These are phyloP conservation scores for Hypotaenidia okinawae DNA, from an alignment of 2,797 vertebrate genomes.

Conservation along the genomic window DNA sequence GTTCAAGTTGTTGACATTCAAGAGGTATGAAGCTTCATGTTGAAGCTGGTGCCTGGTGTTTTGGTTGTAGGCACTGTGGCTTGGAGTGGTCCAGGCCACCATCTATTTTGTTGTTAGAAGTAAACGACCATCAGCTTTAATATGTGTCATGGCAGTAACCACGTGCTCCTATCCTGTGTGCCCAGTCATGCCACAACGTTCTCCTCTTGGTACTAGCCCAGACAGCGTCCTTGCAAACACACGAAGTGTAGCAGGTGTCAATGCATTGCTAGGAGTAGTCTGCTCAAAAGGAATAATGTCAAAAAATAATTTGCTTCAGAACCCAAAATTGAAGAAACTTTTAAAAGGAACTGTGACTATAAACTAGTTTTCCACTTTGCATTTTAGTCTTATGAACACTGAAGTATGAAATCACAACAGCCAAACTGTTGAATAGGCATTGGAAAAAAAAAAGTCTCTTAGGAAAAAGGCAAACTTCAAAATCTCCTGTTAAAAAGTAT, in stretches of 20 bases:
- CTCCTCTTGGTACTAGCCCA: background rate
- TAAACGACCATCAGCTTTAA: background rate
- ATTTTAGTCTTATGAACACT: background rate
- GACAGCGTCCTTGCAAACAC: background rate
- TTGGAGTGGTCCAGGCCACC: background rate
- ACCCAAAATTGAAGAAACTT: background rate
- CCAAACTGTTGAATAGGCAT: background rate
- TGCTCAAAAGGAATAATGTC: background rate
- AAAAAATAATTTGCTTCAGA: background rate
- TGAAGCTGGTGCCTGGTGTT: background rate
- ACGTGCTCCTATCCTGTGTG: background rate
- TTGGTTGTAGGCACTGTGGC: background rate
- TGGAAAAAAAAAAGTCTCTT: background rate
- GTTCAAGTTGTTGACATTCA: background rate
- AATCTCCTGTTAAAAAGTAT: background rate
- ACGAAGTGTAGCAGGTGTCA: background rate
- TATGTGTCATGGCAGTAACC: background rate
- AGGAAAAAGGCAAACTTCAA: background rate
- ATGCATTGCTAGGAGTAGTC: background rate
- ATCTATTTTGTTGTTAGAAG: background rate
- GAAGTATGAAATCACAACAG: background rate
- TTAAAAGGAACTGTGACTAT: background rate
- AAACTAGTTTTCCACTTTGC: background rate
- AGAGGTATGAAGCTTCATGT: background rate
- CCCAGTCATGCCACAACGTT: background rate